Evolutionary conservation across 2,888 invertebrate species (phyloP).

Genomic region (Automeris io): DNA sequence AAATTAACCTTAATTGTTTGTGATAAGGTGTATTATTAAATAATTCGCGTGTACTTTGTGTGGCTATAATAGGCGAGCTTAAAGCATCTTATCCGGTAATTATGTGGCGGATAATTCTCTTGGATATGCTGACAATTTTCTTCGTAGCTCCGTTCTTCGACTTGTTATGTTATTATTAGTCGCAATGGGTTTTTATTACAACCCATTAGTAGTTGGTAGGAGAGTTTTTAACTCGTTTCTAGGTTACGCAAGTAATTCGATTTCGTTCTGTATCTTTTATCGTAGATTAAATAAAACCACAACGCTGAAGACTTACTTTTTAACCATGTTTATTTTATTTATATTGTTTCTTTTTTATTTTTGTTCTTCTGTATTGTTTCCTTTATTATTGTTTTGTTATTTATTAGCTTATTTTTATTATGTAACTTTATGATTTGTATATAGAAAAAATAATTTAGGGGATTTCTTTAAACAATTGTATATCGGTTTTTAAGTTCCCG

Average conservation of each 20-base stretch:
- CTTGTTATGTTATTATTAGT: conserved; percentile 8
- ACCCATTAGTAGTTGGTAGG: conserved; percentile 11
- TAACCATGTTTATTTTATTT: no score
- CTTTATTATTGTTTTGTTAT: no score
- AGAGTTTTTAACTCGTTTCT: conserved; percentile 3
- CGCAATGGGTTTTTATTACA: conserved; percentile 1
- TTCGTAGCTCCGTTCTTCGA: conserved; percentile 21
- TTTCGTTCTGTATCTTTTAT: no score
- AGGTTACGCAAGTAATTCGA: neutral
- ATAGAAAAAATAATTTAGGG: no score
- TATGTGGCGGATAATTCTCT: conserved; percentile 48
- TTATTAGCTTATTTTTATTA: no score
- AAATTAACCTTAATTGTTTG: conserved; percentile 9
- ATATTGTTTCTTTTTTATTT: no score
- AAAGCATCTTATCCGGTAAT: conserved; percentile 51
- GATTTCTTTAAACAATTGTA: no score
- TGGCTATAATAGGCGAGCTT: conserved; percentile 27
- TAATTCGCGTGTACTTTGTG: conserved; percentile 3
- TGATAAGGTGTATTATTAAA: conserved; percentile 20
- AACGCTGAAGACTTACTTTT: no score
- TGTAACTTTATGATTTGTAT: no score
- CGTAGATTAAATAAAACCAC: no score
- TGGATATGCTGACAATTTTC: conserved; percentile 51
- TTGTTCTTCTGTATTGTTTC: no score
- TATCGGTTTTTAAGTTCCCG: no score